Percentiles rank a stretch among this genome's conserved stretches.
phyloP scores from a whole-genome alignment of 2,888 invertebrate genomes.

The Bellardia pandia region DNA sequence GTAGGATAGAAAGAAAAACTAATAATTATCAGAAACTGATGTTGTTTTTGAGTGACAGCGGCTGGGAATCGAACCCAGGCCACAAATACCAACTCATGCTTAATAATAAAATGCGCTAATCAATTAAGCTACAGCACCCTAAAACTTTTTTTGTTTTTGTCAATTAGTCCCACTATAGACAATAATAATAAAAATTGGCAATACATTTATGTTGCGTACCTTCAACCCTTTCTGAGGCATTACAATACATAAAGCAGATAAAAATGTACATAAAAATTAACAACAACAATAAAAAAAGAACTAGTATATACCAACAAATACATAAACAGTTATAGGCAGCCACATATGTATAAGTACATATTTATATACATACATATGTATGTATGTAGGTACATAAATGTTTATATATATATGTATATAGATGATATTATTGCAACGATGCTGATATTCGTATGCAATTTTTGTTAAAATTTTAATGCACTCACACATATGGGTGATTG shows the following conservation, averaged over 20 bases:
- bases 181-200: conserved; percentile 19
- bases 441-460: not conserved
- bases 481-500: not conserved
- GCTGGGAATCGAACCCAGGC: too few species aligned
- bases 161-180: conserved; percentile 14
- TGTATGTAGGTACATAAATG: too few species aligned
- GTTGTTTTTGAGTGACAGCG: too few species aligned
- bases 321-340: not conserved
- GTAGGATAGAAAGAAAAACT: too few species aligned
- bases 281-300: not conserved
- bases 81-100: too few species aligned
- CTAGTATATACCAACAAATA: not conserved
- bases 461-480: not conserved
- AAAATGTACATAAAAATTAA: not conserved
- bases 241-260: too few species aligned
- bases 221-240: conserved; percentile 15
- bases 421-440: not conserved
- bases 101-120: too few species aligned
- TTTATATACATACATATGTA: not conserved
- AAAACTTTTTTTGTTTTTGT: too few species aligned
- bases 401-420: not conserved
- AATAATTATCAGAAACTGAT: too few species aligned
- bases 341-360: too few species aligned
- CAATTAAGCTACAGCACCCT: too few species aligned
- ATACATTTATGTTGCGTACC: conserved; percentile 36